Percentiles rank a stretch among this genome's conserved stretches.
Conservation (phyloP, 2,113 vertebrate species). For the Tachuris rubrigastra region DNA sequence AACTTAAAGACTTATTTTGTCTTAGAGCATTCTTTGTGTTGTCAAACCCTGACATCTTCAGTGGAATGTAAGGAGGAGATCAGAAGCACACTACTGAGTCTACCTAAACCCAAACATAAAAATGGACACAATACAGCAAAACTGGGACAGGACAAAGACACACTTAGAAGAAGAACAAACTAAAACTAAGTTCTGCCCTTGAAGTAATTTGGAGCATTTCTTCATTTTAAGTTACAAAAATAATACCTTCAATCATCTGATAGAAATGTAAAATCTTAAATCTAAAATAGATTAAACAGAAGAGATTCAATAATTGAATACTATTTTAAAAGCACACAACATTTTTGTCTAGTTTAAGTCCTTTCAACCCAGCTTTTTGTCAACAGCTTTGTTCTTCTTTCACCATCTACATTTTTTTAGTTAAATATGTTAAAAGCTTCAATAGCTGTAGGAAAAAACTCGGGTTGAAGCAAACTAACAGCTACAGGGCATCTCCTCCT, state of each 20-base stretch:
- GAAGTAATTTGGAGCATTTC: background rate
- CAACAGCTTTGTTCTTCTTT: background rate
- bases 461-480: background rate
- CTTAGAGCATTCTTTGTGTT: background rate
- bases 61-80: background rate
- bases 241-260: background rate
- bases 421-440: background rate
- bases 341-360: background rate
- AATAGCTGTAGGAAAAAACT: background rate
- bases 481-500: background rate
- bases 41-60: background rate
- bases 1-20: background rate
- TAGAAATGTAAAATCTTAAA: background rate
- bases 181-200: background rate
- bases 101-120: background rate
- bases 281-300: background rate
- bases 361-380: background rate
- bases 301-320: background rate
- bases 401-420: background rate
- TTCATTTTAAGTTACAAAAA: background rate
- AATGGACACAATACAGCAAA: background rate
- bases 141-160: background rate
- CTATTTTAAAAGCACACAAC: background rate
- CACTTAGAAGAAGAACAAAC: background rate
- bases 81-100: background rate